These are phyloP conservation scores for Caradrina kadenii DNA, from an alignment of 2,888 invertebrate species.

Conservation along the genomic window DNA sequence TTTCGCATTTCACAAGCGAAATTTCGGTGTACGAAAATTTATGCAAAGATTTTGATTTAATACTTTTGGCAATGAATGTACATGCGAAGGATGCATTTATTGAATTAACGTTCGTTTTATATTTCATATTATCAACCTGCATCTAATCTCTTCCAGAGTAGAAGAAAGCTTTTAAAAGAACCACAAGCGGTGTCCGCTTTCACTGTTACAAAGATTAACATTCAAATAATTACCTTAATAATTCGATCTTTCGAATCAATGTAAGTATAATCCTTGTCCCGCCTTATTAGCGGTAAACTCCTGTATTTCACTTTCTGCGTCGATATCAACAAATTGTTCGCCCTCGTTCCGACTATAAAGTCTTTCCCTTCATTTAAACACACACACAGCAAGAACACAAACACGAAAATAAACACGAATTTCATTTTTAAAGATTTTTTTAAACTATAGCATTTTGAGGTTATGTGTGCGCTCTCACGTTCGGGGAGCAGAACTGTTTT, in stretches of 20 bases:
- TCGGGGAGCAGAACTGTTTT: constrained; percentile 62
- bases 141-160: not conserved
- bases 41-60: constrained; percentile 19
- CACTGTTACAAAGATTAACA: constrained; percentile 6
- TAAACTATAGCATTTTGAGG: constrained; percentile 66
- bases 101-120: not conserved
- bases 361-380: constrained; percentile 78
- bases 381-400: constrained; percentile 74
- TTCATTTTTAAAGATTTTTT: constrained; percentile 72
- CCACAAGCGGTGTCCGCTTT: not conserved
- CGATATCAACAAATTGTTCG: constrained; percentile 83
- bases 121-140: not conserved
- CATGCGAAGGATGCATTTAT: not conserved
- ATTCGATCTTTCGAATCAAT: constrained; percentile 80
- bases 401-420: constrained; percentile 68
- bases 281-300: constrained; percentile 75
- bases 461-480: constrained; percentile 69
- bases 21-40: constrained; percentile 27
- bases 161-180: not conserved
- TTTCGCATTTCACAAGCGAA: constrained; percentile 37
- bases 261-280: constrained; percentile 84
- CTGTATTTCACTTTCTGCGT: constrained; percentile 80
- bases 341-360: constrained; percentile 79
- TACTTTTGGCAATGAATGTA: constrained; percentile 7
- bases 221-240: constrained; percentile 77